Evolutionary conservation across 2,113 vertebrate genomes (phyloP), one percentile per base, ranked within the genome.

Genomic region (Melanotaenia duboulayi): DNA sequence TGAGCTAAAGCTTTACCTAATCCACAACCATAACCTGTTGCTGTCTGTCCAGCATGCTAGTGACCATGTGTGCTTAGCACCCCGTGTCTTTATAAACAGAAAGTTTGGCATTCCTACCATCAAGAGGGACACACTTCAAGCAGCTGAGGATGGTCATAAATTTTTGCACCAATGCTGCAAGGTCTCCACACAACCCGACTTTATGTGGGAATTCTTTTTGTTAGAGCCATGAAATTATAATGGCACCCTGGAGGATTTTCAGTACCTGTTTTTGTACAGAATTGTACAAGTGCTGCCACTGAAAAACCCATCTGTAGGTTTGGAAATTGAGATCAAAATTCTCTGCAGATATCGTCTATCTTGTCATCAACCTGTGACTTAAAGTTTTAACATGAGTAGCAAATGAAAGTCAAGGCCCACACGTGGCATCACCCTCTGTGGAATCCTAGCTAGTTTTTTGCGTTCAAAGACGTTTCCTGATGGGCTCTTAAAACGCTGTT

Each of bases 141-240:
- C 76, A 88, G 89, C 81, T 87, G 78, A 64, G 11, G 42, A 44
- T 46, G 46, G 49, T 56, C 63, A 60, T 81, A 86, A 86, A 80
- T 80, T 40, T 58, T 75, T 83, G 55, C 55, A 25, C 0, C 22
- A 19, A 78, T 55, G 54, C 39, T 25, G 11, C 17, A 48, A 69
- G 55, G 56, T 54, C 50, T 17, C 8, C 19, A 17, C 4, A 7
- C 1, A 19, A 10, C 32, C 13, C n/a, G 32, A 20, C 48, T 52
- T 40, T 52, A 23, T 57, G 55, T 55, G 65, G 32, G 12, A 37
- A 61, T 67, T 49, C 12, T 2, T 28, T 23, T 2, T 25, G 35
- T 37, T 35, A 37, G 16, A 6, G 56, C 48, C 35, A 62, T 65
- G 24, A 22, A 35, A 13, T 7, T 37, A 39, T 24, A 56, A 51